A percentile compares a stretch with the other conserved stretches of the same genome.
Conservation (phyloP, 2,888 invertebrate genomes). For the Laspeyria flexula region DNA sequence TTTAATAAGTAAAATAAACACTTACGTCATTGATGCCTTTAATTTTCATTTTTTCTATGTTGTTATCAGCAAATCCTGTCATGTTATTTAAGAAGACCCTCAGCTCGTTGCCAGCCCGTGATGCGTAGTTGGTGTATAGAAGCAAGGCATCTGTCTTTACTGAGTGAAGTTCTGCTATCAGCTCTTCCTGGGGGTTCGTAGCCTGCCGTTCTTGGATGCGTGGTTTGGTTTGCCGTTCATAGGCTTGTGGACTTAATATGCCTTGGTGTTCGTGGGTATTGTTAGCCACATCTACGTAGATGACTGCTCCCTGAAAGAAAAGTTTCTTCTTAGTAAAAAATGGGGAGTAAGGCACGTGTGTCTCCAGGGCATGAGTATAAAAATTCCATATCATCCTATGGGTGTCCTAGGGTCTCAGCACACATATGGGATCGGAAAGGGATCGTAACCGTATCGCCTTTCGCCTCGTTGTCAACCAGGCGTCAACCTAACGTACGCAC, state of each 20-base stretch:
- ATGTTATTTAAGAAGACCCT: conserved; percentile 65
- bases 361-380: no score
- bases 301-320: conserved; percentile 45
- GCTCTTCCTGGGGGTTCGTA: conserved; percentile 9
- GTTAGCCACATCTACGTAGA: conserved; percentile 50
- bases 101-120: conserved; percentile 60
- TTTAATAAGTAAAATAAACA: conserved; percentile 7
- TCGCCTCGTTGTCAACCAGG: no score
- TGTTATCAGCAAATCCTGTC: conserved; percentile 52
- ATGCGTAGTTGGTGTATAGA: conserved; percentile 72
- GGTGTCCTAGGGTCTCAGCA: no score
- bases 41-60: conserved; percentile 36
- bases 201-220: neutral
- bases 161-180: conserved; percentile 55
- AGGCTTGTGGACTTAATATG: no score
- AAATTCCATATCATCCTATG: no score
- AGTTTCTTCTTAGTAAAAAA: neutral
- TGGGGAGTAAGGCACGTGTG: no score
- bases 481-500: no score
- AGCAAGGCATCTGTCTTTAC: conserved; percentile 63
- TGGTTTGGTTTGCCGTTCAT: neutral
- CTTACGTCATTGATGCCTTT: conserved; percentile 57
- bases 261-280: neutral
- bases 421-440: no score
- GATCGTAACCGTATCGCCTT: no score